These are phyloP conservation scores for Tyria jacobaeae DNA, from an alignment of 2,888 invertebrate species.

Conservation along the genomic window DNA sequence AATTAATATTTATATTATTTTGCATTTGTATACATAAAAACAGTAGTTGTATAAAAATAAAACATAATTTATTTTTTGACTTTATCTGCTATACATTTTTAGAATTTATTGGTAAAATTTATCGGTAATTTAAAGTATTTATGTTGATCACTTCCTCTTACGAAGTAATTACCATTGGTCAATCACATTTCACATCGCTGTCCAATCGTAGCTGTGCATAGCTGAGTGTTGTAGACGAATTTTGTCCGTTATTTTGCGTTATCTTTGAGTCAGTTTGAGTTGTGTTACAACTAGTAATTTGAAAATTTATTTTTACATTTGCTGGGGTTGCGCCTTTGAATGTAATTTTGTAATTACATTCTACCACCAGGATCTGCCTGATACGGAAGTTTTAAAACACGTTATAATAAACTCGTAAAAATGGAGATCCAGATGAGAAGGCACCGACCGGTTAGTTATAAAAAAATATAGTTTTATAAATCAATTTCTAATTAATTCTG, in stretches of 20 bases:
- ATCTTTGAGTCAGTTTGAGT: constrained; percentile 10
- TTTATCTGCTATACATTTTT: too few species aligned
- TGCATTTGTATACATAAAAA: neutral
- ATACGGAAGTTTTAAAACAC: constrained; percentile 3
- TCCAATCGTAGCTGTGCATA: constrained; percentile 34
- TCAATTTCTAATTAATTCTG: neutral
- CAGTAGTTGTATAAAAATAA: neutral
- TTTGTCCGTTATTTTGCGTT: constrained; percentile 42
- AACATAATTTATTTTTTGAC: neutral
- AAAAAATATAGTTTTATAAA: neutral
- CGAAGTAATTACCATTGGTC: constrained; percentile 10
- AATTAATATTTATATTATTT: neutral
- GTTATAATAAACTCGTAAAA: constrained; percentile 19
- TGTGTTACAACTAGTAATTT: constrained; percentile 10
- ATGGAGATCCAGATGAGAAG: constrained; percentile 74
- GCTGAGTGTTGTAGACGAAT: constrained; percentile 10
- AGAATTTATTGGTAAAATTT: too few species aligned
- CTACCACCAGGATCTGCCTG: constrained; percentile 24
- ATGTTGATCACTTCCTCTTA: neutral
- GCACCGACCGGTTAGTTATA: constrained; percentile 68
- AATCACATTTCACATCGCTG: constrained; percentile 20
- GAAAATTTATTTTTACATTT: neutral
- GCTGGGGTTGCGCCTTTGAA: constrained; percentile 20
- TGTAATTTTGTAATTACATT: constrained; percentile 21
- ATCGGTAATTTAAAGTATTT: neutral